Percentiles rank a stretch among this genome's conserved stretches.
These are phyloP conservation scores for Brachionichthys hirsutus DNA, from an alignment of 2,113 vertebrate species.

Conservation along the genomic window DNA sequence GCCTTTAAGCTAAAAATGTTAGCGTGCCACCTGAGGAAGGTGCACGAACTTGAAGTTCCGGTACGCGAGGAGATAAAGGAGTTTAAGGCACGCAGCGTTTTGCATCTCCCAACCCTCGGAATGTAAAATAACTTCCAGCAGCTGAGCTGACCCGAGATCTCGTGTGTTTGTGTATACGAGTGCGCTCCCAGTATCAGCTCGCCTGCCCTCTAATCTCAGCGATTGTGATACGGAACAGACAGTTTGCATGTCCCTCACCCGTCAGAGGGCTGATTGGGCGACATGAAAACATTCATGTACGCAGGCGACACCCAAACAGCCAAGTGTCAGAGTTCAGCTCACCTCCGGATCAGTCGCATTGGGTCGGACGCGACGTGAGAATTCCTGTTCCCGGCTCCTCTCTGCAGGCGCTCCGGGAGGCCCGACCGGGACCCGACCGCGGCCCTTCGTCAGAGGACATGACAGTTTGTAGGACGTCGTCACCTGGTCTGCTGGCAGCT, in stretches of 20 bases:
- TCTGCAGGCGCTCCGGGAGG: too few species aligned
- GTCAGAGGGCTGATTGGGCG: slow-evolving; percentile 36
- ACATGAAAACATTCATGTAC: slow-evolving; percentile 12
- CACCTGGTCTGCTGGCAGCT: slow-evolving; percentile 10
- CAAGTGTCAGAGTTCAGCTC: background rate
- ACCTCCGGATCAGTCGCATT: too few species aligned
- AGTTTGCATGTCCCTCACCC: slow-evolving; percentile 26
- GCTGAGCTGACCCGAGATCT: background rate
- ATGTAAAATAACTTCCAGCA: too few species aligned
- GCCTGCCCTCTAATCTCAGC: slow-evolving; percentile 25
- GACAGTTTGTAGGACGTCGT: background rate
- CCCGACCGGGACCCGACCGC: background rate
- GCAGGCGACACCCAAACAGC: slow-evolving; percentile 2
- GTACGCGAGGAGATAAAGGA: too few species aligned
- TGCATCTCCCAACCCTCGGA: too few species aligned
- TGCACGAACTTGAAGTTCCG: too few species aligned
- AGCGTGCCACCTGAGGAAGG: too few species aligned
- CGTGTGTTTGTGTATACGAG: background rate
- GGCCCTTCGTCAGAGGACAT: slow-evolving; percentile 6
- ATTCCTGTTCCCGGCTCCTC: too few species aligned
- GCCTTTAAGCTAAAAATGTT: too few species aligned
- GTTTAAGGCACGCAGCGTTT: too few species aligned
- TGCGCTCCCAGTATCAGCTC: background rate
- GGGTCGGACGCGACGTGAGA: too few species aligned
- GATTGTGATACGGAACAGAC: slow-evolving; percentile 42